Conservation (phyloP, 2,797 vertebrate species). For the Crypturellus tataupa region DNA sequence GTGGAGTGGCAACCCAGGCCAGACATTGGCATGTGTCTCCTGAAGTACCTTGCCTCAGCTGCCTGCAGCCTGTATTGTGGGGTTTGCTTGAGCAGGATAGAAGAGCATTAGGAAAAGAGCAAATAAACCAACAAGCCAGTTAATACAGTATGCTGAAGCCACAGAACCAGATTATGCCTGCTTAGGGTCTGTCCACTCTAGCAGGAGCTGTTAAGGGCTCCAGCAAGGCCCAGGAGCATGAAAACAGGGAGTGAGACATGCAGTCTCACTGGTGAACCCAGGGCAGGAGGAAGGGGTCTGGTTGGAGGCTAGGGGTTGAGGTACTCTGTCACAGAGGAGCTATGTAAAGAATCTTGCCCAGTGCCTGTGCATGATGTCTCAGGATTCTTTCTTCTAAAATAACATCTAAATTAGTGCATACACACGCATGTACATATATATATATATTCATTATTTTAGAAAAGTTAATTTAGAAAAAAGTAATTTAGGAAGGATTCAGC, state of each 20-base stretch:
- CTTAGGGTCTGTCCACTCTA: neutral
- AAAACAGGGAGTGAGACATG: neutral
- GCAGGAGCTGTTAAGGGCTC: neutral
- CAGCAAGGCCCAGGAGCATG: neutral
- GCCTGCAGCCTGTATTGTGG: no score
- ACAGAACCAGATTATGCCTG: neutral
- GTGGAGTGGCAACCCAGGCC: neutral
- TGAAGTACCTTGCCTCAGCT: neutral
- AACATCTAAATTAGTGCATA: neutral
- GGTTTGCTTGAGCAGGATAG: neutral
- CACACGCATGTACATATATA: neutral
- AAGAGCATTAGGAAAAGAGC: neutral
- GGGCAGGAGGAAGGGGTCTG: neutral
- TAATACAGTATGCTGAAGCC: neutral
- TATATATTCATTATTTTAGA: neutral
- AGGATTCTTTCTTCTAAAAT: neutral
- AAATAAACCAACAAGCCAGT: neutral
- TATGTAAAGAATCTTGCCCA: conserved; percentile 39
- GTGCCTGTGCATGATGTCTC: neutral
- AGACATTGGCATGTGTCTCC: neutral
- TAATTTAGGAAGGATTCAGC: neutral
- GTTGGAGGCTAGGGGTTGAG: neutral
- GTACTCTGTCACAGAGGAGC: neutral
- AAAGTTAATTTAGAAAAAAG: neutral
- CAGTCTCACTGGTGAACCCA: neutral